Conservation (phyloP, 35 echinoderm and acorn worm species). For the Apostichopus californicus region DNA sequence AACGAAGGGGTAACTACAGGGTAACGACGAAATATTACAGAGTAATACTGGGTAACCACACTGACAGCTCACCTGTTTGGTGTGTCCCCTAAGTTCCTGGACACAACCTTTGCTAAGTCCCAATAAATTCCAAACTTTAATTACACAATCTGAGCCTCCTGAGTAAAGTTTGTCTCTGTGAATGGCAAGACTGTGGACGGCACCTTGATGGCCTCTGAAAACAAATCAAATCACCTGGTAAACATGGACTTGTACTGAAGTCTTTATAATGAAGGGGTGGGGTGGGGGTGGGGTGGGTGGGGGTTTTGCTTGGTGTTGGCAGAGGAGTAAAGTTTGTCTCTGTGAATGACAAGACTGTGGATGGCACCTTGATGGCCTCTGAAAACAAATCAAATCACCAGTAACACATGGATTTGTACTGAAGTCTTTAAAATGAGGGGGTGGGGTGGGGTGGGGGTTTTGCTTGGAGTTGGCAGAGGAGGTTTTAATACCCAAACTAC, state of each 20-base stretch:
- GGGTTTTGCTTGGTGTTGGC: background rate
- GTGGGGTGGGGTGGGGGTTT: too few species aligned
- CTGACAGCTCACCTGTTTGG: constrained; percentile 62
- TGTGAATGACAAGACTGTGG: constrained; percentile 73
- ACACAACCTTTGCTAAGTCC: constrained; percentile 81
- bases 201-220: constrained; percentile 81
- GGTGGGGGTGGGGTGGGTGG: too few species aligned
- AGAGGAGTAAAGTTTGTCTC: constrained; percentile 77
- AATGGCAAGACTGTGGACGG: constrained; percentile 78
- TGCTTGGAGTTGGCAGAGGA: background rate
- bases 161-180: constrained; percentile 83
- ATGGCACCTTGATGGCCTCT: constrained; percentile 88
- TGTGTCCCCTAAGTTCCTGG: constrained; percentile 88
- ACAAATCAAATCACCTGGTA: background rate
- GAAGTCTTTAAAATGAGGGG: too few species aligned
- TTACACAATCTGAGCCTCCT: constrained; percentile 70
- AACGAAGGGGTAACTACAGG: too few species aligned
- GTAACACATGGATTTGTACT: too few species aligned
- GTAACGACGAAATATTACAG: too few species aligned
- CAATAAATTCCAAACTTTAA: constrained; percentile 94
- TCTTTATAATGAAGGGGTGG: too few species aligned
- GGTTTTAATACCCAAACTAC: background rate
- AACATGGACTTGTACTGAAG: too few species aligned
- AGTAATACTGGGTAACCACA: too few species aligned
- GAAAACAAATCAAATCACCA: background rate